phyloP scores from a whole-genome alignment of 53 echinoderm and acorn worm genomes.

The Patiria pectinifera region DNA sequence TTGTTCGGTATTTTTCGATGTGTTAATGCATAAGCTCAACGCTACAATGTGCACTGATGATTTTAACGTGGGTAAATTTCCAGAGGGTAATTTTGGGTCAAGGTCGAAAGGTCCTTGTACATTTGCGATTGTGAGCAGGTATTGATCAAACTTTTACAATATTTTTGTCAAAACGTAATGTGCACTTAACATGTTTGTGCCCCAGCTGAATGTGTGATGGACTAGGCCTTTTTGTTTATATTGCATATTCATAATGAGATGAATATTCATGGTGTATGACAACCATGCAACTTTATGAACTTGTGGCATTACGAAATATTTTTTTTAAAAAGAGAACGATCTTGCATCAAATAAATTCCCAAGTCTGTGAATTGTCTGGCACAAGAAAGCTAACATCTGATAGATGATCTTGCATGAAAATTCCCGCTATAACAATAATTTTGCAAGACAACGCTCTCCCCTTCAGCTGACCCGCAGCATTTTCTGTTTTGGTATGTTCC shows the following conservation, averaged over 20 bases:
- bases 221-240: no score
- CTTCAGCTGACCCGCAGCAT: conserved; percentile 11
- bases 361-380: conserved; percentile 8
- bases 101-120: no score
- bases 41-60: no score
- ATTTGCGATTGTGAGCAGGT: no score
- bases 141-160: no score
- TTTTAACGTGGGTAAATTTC: no score
- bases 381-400: conserved; percentile 26
- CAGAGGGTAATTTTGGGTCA: no score
- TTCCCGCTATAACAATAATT: conserved; percentile 11
- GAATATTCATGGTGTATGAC: neutral
- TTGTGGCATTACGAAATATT: neutral
- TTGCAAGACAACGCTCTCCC: neutral
- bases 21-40: no score
- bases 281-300: neutral
- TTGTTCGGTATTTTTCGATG: no score
- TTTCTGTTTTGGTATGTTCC: conserved; percentile 22
- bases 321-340: neutral
- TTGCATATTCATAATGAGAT: neutral
- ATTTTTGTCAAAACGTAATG: no score
- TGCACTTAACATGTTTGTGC: no score
- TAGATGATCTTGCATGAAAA: conserved; percentile 48
- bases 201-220: no score
- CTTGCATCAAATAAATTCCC: conserved; percentile 12